These are phyloP conservation scores for Heteromurus nitidus DNA, from an alignment of 2,888 invertebrate genomes.

Conservation along the genomic window DNA sequence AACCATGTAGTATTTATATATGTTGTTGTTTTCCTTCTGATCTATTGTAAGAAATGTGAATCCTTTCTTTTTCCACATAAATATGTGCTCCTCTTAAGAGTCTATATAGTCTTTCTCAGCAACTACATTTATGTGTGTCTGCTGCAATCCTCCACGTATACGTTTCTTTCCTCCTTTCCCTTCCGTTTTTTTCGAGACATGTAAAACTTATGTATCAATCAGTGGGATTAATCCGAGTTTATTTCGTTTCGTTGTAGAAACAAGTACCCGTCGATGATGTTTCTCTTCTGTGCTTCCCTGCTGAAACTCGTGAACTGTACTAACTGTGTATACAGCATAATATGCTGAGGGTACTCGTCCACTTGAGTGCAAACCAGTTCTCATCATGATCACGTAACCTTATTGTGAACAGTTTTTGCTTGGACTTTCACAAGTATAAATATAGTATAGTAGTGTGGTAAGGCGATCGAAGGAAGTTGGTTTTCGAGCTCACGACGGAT, in stretches of 20 bases:
- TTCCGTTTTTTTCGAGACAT: slow-evolving; percentile 30
- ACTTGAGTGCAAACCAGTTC: background rate
- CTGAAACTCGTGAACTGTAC: background rate
- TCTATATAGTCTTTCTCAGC: no score
- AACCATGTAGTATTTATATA: background rate
- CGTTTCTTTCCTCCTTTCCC: slow-evolving; percentile 11
- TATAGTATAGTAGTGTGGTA: background rate
- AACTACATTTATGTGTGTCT: background rate
- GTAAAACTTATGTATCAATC: slow-evolving; percentile 58
- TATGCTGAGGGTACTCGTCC: slow-evolving; percentile 1
- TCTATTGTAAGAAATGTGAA: no score
- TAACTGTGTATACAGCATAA: no score
- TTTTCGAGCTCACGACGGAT: no score
- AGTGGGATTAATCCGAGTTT: slow-evolving; percentile 55
- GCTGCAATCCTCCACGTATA: background rate
- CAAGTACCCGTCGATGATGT: slow-evolving; percentile 15
- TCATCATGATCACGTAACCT: background rate
- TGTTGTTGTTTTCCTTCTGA: no score
- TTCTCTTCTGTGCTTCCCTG: background rate
- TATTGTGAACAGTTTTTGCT: no score
- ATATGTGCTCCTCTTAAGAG: background rate
- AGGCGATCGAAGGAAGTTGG: no score
- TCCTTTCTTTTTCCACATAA: no score
- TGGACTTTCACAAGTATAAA: background rate
- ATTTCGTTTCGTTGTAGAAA: slow-evolving; percentile 38